A percentile compares a stretch with the other conserved stretches of the same genome.
Conservation (phyloP, 1,140 invertebrate genomes). For the Lepidurus couesii region DNA sequence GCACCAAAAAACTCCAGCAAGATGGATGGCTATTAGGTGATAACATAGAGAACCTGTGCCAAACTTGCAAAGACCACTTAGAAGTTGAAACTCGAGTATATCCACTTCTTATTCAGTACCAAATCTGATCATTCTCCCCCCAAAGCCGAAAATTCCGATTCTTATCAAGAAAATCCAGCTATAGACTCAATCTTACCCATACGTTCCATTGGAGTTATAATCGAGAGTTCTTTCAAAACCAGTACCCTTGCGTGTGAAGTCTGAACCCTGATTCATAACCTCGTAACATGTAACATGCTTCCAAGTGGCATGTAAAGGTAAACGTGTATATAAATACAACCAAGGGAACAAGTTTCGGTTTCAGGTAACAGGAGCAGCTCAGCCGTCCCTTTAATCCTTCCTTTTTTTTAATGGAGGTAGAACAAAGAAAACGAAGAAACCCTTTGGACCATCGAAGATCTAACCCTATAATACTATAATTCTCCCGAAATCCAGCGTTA, state of each 20-base stretch:
- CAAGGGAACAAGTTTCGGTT: background rate
- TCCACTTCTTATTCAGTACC: background rate
- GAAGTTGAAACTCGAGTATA: background rate
- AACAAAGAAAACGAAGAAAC: slow-evolving; percentile 1
- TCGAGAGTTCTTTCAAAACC: background rate
- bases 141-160: no score
- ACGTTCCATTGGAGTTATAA: no score
- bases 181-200: no score
- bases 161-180: no score
- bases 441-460: background rate
- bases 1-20: background rate
- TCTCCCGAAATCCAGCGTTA: no score
- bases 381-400: background rate
- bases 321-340: background rate
- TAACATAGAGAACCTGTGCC: background rate
- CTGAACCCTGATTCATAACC: background rate
- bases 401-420: background rate
- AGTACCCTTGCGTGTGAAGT: background rate
- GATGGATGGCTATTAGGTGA: slow-evolving; percentile 18
- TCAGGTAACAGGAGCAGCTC: slow-evolving; percentile 17
- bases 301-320: slow-evolving; percentile 9
- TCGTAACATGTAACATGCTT: background rate
- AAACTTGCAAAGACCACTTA: background rate
- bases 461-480: no score
- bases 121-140: background rate